phyloP scores from a whole-genome alignment of 2,888 invertebrate genomes.

The Crepidodera aurea region DNA sequence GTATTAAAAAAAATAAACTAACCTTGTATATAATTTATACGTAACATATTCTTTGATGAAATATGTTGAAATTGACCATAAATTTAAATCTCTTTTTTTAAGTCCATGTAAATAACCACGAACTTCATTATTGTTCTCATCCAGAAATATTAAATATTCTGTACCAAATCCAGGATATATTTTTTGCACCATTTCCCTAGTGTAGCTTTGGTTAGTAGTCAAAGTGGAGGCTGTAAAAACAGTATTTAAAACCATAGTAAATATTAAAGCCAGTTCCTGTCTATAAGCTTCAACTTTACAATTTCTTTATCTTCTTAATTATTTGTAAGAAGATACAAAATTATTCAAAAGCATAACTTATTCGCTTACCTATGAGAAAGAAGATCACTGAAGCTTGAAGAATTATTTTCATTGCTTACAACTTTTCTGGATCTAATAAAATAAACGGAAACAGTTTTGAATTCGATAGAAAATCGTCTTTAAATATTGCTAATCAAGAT shows the following conservation, averaged over 20 bases:
- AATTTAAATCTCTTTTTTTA: too few relatives aligned
- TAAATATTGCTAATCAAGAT: slow-evolving; percentile 15
- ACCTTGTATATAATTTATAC: slow-evolving; percentile 63
- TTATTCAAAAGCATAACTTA: too few relatives aligned
- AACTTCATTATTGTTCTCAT: slow-evolving; percentile 60
- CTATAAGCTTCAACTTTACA: too few relatives aligned
- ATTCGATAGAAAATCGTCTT: background rate
- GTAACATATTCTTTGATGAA: slow-evolving; percentile 51
- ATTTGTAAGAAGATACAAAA: too few relatives aligned
- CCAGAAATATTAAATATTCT: slow-evolving; percentile 63
- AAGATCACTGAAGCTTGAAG: slow-evolving; percentile 8
- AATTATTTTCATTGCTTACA: background rate
- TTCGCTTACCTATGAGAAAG: slow-evolving; percentile 15
- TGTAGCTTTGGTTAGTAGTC: slow-evolving; percentile 12
- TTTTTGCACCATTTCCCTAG: slow-evolving; percentile 34
- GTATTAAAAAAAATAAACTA: slow-evolving; percentile 18
- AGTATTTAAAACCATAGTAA: too few relatives aligned
- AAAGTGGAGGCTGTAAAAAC: background rate
- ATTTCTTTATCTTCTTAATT: too few relatives aligned
- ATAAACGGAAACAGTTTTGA: background rate
- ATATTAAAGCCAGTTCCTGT: too few relatives aligned
- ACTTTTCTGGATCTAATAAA: background rate
- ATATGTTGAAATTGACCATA: background rate
- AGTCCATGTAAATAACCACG: slow-evolving; percentile 43
- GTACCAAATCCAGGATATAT: slow-evolving; percentile 59